These are phyloP conservation scores for Lontra canadensis DNA, from an alignment of 2,113 vertebrate species.

Conservation along the genomic window DNA sequence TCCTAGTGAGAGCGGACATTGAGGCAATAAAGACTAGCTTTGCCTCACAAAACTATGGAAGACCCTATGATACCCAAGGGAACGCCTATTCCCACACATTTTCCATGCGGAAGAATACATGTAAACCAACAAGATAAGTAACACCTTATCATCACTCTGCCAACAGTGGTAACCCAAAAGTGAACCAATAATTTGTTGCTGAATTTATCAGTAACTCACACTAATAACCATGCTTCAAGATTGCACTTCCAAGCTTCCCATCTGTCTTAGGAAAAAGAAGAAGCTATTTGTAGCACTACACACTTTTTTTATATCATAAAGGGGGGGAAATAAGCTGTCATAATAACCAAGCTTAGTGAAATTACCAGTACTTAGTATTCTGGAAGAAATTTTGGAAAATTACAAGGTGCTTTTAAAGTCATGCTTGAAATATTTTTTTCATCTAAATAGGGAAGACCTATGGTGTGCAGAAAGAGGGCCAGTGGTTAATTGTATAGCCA, in stretches of 20 bases:
- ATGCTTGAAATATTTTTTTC: slow-evolving; percentile 22
- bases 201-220: slow-evolving; percentile 49
- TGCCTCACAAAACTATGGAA: background rate
- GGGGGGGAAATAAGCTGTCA: background rate
- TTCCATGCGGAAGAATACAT: background rate
- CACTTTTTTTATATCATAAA: slow-evolving; percentile 51
- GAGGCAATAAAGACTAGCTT: background rate
- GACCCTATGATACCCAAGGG: background rate
- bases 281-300: slow-evolving; percentile 45
- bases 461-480: background rate
- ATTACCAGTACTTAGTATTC: slow-evolving; percentile 16
- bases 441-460: background rate
- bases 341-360: slow-evolving; percentile 47
- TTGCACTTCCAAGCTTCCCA: slow-evolving; percentile 62
- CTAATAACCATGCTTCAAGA: slow-evolving; percentile 60
- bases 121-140: slow-evolving; percentile 32
- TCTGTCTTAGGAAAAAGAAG: slow-evolving; percentile 41
- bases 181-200: slow-evolving; percentile 55
- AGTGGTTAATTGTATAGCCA: background rate
- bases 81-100: background rate
- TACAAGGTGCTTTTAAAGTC: slow-evolving; percentile 57
- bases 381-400: slow-evolving; percentile 35
- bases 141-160: background rate
- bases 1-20: background rate
- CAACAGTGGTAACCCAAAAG: slow-evolving; percentile 36